Evolutionary conservation across 2,797 vertebrate genomes (phyloP).

Genomic region (Myoxocephalus aenaeus): DNA sequence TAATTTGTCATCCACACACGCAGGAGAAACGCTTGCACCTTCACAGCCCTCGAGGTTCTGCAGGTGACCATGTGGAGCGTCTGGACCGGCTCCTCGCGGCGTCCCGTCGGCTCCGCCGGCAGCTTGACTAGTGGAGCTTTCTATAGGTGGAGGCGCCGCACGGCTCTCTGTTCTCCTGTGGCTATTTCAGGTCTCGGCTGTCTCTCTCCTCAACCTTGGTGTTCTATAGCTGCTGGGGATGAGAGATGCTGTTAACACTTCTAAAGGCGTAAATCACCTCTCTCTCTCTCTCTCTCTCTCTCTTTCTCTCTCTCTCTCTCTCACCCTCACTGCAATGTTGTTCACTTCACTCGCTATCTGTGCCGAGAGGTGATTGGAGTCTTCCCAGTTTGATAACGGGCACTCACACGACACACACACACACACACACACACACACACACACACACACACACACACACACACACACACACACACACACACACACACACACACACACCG

Average conservation of each 20-base stretch:
- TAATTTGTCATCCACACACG: too few species aligned
- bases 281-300: constrained; percentile 57
- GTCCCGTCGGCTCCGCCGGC: neutral
- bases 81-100: neutral
- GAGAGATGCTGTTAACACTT: constrained; percentile 73
- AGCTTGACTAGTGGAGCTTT: neutral
- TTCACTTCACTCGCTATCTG: constrained; percentile 72
- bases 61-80: neutral
- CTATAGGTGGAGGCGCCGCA: constrained; percentile 40
- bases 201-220: constrained; percentile 71
- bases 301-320: constrained; percentile 24
- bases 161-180: constrained; percentile 50
- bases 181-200: constrained; percentile 55
- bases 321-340: constrained; percentile 56
- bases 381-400: constrained; percentile 90
- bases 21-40: neutral
- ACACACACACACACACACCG: constrained; percentile 39
- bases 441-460: constrained; percentile 23
- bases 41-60: neutral
- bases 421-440: constrained; percentile 29
- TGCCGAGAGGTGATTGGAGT: constrained; percentile 89
- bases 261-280: constrained; percentile 75
- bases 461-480: constrained; percentile 34
- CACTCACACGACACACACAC: constrained; percentile 72
- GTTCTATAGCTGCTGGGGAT: constrained; percentile 71